phyloP scores from a whole-genome alignment of 2,888 invertebrate genomes.

The Drosophila prostipennis region DNA sequence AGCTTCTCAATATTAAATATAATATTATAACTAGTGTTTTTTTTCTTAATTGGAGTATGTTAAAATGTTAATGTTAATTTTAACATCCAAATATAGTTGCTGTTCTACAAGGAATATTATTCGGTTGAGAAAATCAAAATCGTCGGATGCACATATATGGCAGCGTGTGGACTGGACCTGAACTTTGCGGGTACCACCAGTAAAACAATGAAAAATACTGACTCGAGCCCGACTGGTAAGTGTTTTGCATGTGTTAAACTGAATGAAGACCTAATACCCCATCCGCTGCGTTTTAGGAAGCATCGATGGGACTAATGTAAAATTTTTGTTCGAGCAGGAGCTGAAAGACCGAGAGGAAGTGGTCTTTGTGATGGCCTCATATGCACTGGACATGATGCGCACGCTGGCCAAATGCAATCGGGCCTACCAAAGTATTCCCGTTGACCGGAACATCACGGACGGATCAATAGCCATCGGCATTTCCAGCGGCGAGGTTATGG shows the following conservation, averaged over 20 bases:
- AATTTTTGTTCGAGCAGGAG: neutral
- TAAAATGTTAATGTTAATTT: no score
- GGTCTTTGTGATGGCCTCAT: slow-evolving; percentile 87
- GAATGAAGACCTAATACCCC: neutral
- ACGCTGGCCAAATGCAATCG: slow-evolving; percentile 86
- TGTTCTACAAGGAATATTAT: slow-evolving; percentile 85
- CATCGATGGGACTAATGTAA: neutral
- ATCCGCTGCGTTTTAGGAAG: neutral
- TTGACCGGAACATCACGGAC: slow-evolving; percentile 52
- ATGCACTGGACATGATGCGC: slow-evolving; percentile 87
- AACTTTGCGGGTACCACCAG: slow-evolving; percentile 85
- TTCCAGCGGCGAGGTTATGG: slow-evolving; percentile 95
- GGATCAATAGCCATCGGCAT: slow-evolving; percentile 87
- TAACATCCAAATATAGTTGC: slow-evolving; percentile 84
- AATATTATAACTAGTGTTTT: no score
- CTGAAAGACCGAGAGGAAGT: slow-evolving; percentile 69
- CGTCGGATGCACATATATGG: slow-evolving; percentile 98
- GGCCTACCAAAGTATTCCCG: slow-evolving; percentile 84
- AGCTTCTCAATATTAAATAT: no score
- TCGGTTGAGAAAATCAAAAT: slow-evolving; percentile 98
- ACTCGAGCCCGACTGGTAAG: no score
- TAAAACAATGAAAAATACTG: slow-evolving; percentile 13
- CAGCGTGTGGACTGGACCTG: slow-evolving; percentile 95
- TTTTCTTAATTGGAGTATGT: no score
- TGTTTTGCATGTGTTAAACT: no score